A percentile compares a stretch with the other conserved stretches of the same genome.
These are phyloP conservation scores for Zapus hudsonius DNA, from an alignment of 2,113 vertebrate species.

Conservation along the genomic window DNA sequence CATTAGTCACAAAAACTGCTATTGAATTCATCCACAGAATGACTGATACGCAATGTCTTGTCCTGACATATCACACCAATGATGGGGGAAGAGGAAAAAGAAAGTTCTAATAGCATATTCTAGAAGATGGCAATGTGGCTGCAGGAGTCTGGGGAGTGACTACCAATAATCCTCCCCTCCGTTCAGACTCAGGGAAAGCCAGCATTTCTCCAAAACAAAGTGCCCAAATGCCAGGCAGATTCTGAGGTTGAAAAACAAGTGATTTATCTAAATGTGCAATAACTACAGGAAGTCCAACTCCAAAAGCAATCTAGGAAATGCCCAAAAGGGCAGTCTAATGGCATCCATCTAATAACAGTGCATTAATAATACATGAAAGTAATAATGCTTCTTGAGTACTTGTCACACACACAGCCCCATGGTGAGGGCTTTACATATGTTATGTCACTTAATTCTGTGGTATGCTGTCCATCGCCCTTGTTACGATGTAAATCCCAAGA, in stretches of 20 bases:
- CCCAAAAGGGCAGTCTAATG: not conserved
- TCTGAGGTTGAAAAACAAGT: not conserved
- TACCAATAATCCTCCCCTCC: not conserved
- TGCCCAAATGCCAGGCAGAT: not conserved
- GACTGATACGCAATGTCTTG: slow-evolving; percentile 43
- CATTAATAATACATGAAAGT: not conserved
- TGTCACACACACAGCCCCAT: not conserved
- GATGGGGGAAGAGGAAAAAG: not conserved
- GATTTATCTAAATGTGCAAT: not conserved
- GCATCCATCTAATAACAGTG: not conserved
- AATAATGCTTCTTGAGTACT: not conserved
- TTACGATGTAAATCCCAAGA: not conserved
- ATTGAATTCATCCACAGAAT: slow-evolving; percentile 23
- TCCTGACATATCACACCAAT: slow-evolving; percentile 43
- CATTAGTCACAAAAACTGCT: slow-evolving; percentile 53
- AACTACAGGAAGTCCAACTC: not conserved
- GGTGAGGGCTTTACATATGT: not conserved
- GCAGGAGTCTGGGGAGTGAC: not conserved
- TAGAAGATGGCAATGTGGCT: not conserved
- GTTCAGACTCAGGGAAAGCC: not conserved
- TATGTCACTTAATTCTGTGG: not conserved
- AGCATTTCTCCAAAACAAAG: not conserved
- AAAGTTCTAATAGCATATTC: not conserved
- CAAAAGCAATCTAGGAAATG: not conserved
- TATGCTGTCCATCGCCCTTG: not conserved